Percentiles rank a stretch among this genome's conserved stretches.
Conservation (phyloP, 2,888 invertebrate species). For the Sicus ferrugineus region DNA sequence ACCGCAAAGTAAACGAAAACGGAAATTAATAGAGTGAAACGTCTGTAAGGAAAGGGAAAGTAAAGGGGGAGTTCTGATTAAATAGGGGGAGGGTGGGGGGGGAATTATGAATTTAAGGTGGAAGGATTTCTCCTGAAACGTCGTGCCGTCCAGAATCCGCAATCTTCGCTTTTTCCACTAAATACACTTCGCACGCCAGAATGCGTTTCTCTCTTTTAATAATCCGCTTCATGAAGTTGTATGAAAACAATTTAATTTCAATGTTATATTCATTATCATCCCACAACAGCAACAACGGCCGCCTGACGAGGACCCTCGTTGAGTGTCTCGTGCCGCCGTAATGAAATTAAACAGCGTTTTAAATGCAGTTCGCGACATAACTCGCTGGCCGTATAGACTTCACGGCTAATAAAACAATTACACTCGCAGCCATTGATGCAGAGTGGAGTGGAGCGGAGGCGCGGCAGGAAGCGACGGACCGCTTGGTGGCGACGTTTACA, state of each 20-base stretch:
- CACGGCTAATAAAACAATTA: slow-evolving; percentile 60
- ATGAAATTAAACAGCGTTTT: slow-evolving; percentile 24
- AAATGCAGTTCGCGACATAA: too few relatives aligned
- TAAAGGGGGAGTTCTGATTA: background rate
- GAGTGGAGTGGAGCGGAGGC: background rate
- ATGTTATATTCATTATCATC: background rate
- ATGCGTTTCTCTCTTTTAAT: too few relatives aligned
- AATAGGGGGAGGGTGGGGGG: background rate
- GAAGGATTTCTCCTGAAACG: too few relatives aligned
- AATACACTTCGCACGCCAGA: too few relatives aligned
- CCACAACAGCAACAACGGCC: background rate
- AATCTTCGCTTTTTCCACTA: too few relatives aligned
- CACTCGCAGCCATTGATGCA: slow-evolving; percentile 45
- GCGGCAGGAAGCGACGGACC: background rate
- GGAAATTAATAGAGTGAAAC: slow-evolving; percentile 20
- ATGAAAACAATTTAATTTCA: background rate
- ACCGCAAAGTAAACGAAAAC: slow-evolving; percentile 22
- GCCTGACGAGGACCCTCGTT: background rate
- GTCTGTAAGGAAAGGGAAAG: background rate
- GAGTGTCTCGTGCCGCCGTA: background rate
- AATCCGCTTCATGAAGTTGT: background rate
- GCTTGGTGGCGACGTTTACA: too few relatives aligned
- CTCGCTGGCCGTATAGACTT: slow-evolving; percentile 53
- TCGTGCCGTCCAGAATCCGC: too few relatives aligned
- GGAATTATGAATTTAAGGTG: too few relatives aligned